Evolutionary conservation across 1,140 invertebrate genomes (phyloP).

Genomic region (Drosophila lowei): DNA sequence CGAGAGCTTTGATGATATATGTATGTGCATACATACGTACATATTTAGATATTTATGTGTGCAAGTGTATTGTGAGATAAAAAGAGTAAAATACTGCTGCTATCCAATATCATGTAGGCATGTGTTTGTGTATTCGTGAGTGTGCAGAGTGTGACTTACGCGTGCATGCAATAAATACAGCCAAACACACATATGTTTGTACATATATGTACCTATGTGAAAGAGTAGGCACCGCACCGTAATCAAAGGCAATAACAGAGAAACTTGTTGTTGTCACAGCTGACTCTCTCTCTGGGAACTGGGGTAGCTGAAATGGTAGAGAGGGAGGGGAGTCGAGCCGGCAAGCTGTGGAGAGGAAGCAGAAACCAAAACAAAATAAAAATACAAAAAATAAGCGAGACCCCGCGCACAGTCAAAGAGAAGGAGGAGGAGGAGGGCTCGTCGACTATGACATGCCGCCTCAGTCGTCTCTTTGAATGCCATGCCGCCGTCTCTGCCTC

Average conservation of each 20-base stretch:
- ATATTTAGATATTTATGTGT: constrained; percentile 22
- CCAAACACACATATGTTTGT: constrained; percentile 5
- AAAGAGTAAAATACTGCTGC: constrained; percentile 32
- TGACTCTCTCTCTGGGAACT: constrained; percentile 39
- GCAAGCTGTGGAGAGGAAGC: constrained; percentile 49
- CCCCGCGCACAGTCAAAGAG: constrained; percentile 45
- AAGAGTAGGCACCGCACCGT: constrained; percentile 60
- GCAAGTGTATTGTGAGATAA: constrained; percentile 36
- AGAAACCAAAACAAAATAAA: constrained; percentile 61
- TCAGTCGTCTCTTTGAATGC: constrained; percentile 11
- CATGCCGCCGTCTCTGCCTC: neutral
- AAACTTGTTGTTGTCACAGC: constrained; percentile 65
- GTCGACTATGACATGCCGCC: constrained; percentile 55
- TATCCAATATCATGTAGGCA: constrained; percentile 41
- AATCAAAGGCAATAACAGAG: constrained; percentile 60
- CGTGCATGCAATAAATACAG: constrained; percentile 60
- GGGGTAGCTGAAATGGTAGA: constrained; percentile 16
- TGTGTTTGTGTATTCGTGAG: constrained; percentile 14
- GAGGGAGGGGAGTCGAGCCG: constrained; percentile 39
- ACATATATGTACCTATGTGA: constrained; percentile 34
- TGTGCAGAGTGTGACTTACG: constrained; percentile 59
- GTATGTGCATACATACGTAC: too few species aligned
- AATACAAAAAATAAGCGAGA: constrained; percentile 57
- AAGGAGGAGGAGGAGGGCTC: constrained; percentile 44
- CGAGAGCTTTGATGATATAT: constrained; percentile 42